Percentiles rank a stretch among this genome's conserved stretches.
Conservation (phyloP, 2,797 vertebrate species). For the Bufotes viridis region DNA sequence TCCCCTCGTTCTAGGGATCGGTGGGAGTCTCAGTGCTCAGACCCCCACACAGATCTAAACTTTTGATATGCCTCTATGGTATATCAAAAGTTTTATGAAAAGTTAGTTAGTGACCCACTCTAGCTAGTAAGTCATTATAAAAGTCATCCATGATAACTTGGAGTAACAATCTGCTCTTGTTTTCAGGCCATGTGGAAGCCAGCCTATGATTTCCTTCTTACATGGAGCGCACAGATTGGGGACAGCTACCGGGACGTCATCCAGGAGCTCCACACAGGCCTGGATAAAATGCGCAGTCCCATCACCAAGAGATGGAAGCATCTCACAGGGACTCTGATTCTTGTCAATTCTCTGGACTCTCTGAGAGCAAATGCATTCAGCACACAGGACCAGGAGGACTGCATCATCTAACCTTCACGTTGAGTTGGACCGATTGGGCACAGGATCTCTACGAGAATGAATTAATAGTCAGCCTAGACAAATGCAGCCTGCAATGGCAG, state of each 20-base stretch:
- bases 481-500: background rate
- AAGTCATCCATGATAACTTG: background rate
- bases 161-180: background rate
- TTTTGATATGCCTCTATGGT: no score
- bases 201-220: slow-evolving; percentile 93
- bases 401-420: slow-evolving; percentile 76
- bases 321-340: slow-evolving; percentile 91
- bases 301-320: slow-evolving; percentile 97
- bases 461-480: background rate
- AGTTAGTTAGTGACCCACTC: no score
- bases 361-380: slow-evolving; percentile 90
- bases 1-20: no score
- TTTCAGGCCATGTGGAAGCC: slow-evolving; percentile 94
- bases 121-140: background rate
- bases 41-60: no score
- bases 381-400: slow-evolving; percentile 85
- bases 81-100: no score
- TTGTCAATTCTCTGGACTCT: slow-evolving; percentile 91
- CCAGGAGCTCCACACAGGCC: slow-evolving; percentile 91
- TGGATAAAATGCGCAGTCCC: slow-evolving; percentile 96
- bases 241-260: slow-evolving; percentile 96
- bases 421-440: background rate
- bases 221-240: slow-evolving; percentile 92
- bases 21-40: no score
- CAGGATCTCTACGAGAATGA: background rate